Conservation (phyloP, 2,888 invertebrate species). For the Ctenicera cuprea region DNA sequence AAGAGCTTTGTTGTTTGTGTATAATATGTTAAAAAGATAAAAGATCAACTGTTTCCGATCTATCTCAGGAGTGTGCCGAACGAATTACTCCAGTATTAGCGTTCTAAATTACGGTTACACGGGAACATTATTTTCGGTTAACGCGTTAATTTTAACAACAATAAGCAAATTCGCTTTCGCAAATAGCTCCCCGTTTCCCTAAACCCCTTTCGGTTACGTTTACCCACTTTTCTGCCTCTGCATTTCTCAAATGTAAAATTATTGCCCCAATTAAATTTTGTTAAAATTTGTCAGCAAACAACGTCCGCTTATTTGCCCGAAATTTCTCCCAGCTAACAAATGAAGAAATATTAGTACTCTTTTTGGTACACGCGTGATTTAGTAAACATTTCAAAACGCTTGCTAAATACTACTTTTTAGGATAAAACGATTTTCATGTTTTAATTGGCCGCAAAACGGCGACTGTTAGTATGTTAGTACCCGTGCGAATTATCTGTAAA, state of each 20-base stretch:
- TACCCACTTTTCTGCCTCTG: slow-evolving; percentile 13
- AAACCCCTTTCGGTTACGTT: neutral
- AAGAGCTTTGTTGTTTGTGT: slow-evolving; percentile 32
- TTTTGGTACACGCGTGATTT: slow-evolving; percentile 1
- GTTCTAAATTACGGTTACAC: slow-evolving; percentile 8
- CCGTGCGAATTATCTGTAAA: too few relatives aligned
- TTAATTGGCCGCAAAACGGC: neutral
- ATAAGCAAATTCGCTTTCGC: slow-evolving; percentile 18
- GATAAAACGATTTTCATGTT: neutral
- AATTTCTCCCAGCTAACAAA: neutral
- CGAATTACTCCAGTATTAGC: slow-evolving; percentile 2
- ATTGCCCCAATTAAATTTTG: slow-evolving; percentile 26
- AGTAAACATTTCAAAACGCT: neutral
- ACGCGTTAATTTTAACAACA: slow-evolving; percentile 24
- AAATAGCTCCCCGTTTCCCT: neutral
- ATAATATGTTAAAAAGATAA: slow-evolving; percentile 19
- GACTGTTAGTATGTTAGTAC: neutral
- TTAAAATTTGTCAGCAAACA: slow-evolving; percentile 24
- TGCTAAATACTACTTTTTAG: neutral
- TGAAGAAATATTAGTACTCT: slow-evolving; percentile 5
- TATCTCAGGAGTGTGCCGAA: slow-evolving; percentile 6
- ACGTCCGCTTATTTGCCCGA: slow-evolving; percentile 17
- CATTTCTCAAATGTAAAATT: slow-evolving; percentile 21
- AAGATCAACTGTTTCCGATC: slow-evolving; percentile 14
- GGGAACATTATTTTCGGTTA: slow-evolving; percentile 20